Conservation (phyloP, 2,113 vertebrate species). For the Coptodon rendalli region DNA sequence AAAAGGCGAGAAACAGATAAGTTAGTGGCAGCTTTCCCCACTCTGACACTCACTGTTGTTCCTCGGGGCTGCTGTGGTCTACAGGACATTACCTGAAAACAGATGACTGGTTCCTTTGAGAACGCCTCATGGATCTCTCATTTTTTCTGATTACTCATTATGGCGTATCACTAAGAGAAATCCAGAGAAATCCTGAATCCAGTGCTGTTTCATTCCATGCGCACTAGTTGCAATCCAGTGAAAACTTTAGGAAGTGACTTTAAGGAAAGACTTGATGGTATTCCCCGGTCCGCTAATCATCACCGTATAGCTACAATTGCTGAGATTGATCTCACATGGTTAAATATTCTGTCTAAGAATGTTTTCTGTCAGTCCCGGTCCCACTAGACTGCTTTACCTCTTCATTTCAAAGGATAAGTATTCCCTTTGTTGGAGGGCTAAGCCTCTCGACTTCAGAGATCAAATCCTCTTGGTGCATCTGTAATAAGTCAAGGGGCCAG, state of each 20-base stretch:
- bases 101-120: not conserved
- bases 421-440: conserved; percentile 54
- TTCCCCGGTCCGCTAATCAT: conserved; percentile 19
- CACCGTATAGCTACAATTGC: not conserved
- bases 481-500: conserved; percentile 42
- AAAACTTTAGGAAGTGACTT: conserved; percentile 3
- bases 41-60: not conserved
- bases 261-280: not conserved
- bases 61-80: not conserved
- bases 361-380: not conserved
- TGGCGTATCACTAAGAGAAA: not conserved
- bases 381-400: conserved; percentile 29
- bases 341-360: conserved; percentile 35
- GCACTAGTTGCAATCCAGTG: not conserved
- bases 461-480: conserved; percentile 38
- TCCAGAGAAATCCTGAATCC: not conserved
- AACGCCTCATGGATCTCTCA: not conserved
- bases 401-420: conserved; percentile 56
- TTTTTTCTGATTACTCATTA: not conserved
- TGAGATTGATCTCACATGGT: conserved; percentile 23
- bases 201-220: not conserved
- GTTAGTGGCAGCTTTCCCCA: not conserved
- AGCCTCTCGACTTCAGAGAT: conserved; percentile 33
- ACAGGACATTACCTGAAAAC: not conserved
- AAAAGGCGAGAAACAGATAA: not conserved